These are phyloP conservation scores for Aromia moschata DNA, from an alignment of 2,888 invertebrate genomes.

Conservation along the genomic window DNA sequence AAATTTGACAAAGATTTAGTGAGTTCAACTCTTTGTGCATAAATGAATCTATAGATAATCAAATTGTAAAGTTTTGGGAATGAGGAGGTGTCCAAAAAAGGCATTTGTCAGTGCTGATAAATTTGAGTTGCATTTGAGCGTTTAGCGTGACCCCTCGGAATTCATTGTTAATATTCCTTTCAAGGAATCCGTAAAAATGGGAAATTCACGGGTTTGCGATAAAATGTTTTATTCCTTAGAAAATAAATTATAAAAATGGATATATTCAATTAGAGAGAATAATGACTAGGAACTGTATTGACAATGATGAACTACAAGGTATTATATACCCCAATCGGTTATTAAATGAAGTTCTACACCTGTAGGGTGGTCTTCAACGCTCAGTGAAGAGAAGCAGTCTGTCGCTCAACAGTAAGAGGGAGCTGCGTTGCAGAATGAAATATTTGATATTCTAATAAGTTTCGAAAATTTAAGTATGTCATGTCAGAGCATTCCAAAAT, in stretches of 20 bases:
- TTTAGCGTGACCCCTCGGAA: constrained; percentile 15
- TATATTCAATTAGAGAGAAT: constrained; percentile 36
- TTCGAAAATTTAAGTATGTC: constrained; percentile 43
- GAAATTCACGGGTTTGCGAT: constrained; percentile 37
- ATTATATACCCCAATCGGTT: constrained; percentile 55
- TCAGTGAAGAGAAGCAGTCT: constrained; percentile 44
- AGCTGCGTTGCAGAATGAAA: constrained; percentile 49
- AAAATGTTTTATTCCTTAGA: constrained; percentile 40
- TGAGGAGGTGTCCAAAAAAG: not conserved
- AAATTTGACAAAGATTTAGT: not conserved
- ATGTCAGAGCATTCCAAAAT: constrained; percentile 55
- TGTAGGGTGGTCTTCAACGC: constrained; percentile 51
- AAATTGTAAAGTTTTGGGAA: constrained; percentile 7
- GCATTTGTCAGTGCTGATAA: not conserved
- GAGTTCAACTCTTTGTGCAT: not conserved
- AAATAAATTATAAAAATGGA: constrained; percentile 28
- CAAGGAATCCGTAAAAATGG: constrained; percentile 33
- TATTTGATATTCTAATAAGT: constrained; percentile 46
- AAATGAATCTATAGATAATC: not conserved
- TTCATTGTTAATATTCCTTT: constrained; percentile 46
- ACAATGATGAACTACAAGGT: constrained; percentile 1
- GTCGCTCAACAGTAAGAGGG: constrained; percentile 54
- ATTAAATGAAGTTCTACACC: constrained; percentile 48
- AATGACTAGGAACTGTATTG: constrained; percentile 31
- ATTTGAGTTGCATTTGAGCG: constrained; percentile 39